Evolutionary conservation across 1,140 invertebrate genomes (phyloP), one percentile per base, ranked within the genome.

Genomic region (Drosophila santomea): DNA sequence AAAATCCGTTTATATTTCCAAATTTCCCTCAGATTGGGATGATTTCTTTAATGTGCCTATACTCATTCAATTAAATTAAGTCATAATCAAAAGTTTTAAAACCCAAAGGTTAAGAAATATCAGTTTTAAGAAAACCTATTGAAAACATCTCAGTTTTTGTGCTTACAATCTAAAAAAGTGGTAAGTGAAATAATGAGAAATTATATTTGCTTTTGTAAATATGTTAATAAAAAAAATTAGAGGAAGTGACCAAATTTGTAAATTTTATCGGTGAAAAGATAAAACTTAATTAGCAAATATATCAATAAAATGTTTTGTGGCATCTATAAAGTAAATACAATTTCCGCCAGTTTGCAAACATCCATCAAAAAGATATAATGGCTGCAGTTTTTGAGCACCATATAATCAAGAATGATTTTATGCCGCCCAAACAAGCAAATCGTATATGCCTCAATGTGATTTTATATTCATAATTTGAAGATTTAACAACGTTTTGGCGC

Each of bases 21-120:
- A 72, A 63, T 63, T 35, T 71, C 64, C 35, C 43, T 84, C 11
- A 66, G 50, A 73, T 48, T 73, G 45, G 57, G 76, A 48, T 76
- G 61, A 66, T 32, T 10, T 10, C 7, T 1, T 32, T 32, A 8
- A 32, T 32, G 7, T 32, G 32, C 3, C 32, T 32, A 3, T 32
- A 32, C 8, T 8, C 28, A 32, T 32, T 8, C 7, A 32, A 32
- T 2, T 32, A 32, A 32, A 32, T 32, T 32, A 10, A 25, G 0
- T 25, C 4, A 25, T 5, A 10, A 32, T 8, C 8, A 3, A 39
- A 14, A 12, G 14, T 39, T 11, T 14, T 4, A 39, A 39, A 14
- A 14, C 4, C 12, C 12, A 38, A 38, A 39, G 12, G 2, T 14
- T 39, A 1, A 39, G 14, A 0, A 7, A 7, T 6, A 43, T 17